Evolutionary conservation across 2,113 vertebrate species (phyloP).

Genomic region (Peromyscus polionotus): DNA sequence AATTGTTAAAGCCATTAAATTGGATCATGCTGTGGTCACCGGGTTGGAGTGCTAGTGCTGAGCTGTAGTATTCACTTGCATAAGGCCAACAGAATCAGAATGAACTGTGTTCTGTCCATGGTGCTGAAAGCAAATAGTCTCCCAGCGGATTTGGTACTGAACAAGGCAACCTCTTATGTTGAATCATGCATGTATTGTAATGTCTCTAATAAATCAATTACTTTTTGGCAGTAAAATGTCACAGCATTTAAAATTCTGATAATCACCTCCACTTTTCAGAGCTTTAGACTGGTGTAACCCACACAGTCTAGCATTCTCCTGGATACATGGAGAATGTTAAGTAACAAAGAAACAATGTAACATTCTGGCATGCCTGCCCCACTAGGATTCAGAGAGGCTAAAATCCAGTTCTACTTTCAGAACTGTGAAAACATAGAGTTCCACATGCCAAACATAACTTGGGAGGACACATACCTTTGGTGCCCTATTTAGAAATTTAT

Average conservation of each 20-base stretch:
- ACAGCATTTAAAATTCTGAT: conserved; percentile 87
- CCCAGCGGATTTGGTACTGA: conserved; percentile 82
- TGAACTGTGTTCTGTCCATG: conserved; percentile 75
- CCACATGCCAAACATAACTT: neutral
- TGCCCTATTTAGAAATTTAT: conserved; percentile 27
- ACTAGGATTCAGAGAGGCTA: neutral
- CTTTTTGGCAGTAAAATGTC: conserved; percentile 89
- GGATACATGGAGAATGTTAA: neutral
- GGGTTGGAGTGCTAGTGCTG: conserved; percentile 83
- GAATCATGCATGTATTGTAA: conserved; percentile 87
- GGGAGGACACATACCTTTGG: neutral
- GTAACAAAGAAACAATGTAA: conserved; percentile 25
- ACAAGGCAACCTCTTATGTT: conserved; percentile 84
- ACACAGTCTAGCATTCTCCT: neutral
- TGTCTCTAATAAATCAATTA: conserved; percentile 92
- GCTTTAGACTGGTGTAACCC: conserved; percentile 80
- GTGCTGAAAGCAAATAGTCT: conserved; percentile 85
- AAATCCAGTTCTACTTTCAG: neutral
- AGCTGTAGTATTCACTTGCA: conserved; percentile 87
- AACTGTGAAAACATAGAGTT: neutral
- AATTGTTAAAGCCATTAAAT: conserved; percentile 89
- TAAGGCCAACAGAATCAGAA: conserved; percentile 84
- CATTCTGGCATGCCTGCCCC: neutral
- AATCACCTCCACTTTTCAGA: conserved; percentile 86
- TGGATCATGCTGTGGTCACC: conserved; percentile 86